phyloP scores from a whole-genome alignment of 2,797 vertebrate species.

The Limnodromus scolopaceus region DNA sequence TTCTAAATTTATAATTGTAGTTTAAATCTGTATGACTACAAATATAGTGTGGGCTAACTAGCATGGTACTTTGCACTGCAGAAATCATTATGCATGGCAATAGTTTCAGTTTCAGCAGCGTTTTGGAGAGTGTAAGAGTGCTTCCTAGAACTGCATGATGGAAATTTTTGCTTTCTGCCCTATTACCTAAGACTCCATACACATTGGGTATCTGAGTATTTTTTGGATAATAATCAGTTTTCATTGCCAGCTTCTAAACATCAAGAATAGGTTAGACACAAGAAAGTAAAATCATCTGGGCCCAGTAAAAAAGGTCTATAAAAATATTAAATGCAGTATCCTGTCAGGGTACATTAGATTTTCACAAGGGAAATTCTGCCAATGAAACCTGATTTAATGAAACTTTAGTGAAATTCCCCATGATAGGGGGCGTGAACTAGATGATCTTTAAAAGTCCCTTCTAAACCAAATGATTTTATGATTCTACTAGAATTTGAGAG shows the following conservation, averaged over 20 bases:
- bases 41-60: neutral
- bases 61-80: neutral
- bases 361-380: neutral
- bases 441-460: neutral
- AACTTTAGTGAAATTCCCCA: neutral
- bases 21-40: neutral
- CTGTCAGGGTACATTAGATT: neutral
- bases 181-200: neutral
- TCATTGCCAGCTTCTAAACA: neutral
- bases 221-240: neutral
- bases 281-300: neutral
- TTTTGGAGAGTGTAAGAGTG: neutral
- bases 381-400: neutral
- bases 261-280: neutral
- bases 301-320: neutral
- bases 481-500: neutral
- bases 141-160: neutral
- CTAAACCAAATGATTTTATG: neutral
- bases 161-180: neutral
- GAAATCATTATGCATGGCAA: neutral
- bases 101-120: neutral
- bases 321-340: neutral
- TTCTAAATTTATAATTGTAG: neutral
- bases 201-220: neutral
- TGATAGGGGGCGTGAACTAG: rapidly evolving